Evolutionary conservation across 2,113 vertebrate species (phyloP).

Genomic region (Sclerurus mexicanus): DNA sequence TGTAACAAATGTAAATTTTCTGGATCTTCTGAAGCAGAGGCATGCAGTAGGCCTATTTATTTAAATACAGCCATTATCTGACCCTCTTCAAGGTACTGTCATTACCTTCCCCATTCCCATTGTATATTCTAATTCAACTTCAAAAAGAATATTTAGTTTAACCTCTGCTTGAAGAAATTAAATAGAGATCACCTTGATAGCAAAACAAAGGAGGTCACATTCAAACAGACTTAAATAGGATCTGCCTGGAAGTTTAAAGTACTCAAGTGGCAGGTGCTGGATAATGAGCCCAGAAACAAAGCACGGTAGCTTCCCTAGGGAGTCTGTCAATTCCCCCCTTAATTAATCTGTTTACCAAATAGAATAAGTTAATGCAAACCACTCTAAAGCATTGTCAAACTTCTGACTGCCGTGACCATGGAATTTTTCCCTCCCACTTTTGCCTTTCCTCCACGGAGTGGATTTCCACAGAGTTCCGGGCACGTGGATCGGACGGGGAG

Average conservation of each 20-base stretch:
- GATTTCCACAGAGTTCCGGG: rapidly evolving
- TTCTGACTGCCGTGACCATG: rapidly evolving
- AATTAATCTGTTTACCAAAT: neutral
- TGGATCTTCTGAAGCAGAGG: neutral
- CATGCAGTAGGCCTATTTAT: neutral
- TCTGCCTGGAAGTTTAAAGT: neutral
- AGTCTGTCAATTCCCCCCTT: neutral
- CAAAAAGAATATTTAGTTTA: slow-evolving; percentile 55
- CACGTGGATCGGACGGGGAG: rapidly evolving
- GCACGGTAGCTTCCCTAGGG: neutral
- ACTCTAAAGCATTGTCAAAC: neutral
- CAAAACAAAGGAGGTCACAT: slow-evolving; percentile 28
- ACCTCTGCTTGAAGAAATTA: slow-evolving; percentile 33
- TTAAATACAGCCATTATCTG: neutral
- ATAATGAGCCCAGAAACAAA: neutral
- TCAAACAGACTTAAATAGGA: neutral
- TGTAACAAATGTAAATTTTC: neutral
- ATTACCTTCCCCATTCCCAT: neutral
- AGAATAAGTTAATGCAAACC: neutral
- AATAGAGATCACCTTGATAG: slow-evolving; percentile 4
- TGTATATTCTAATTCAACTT: slow-evolving; percentile 40
- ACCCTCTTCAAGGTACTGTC: neutral
- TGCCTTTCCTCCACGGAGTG: neutral
- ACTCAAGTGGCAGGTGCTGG: neutral
- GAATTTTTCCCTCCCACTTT: neutral